These are phyloP conservation scores for Andrena dorsata DNA, from an alignment of 2,888 invertebrate genomes.

Conservation along the genomic window DNA sequence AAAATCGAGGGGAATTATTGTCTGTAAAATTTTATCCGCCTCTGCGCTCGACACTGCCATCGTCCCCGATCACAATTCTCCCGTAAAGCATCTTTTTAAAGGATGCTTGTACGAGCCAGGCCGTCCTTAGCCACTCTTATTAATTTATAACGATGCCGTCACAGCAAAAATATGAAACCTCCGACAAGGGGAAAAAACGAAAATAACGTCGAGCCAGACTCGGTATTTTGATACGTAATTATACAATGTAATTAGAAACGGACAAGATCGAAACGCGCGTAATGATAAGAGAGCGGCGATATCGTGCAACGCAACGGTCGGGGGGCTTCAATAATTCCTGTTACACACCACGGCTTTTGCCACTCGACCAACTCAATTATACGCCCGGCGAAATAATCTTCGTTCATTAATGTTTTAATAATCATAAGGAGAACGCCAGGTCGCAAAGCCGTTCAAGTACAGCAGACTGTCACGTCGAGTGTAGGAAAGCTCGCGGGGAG, in stretches of 20 bases:
- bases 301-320: slow-evolving; percentile 12
- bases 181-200: background rate
- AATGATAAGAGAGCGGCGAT: slow-evolving; percentile 9
- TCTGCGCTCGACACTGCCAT: background rate
- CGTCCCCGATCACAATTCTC: background rate
- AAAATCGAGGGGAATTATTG: background rate
- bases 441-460: slow-evolving; percentile 50
- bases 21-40: no score
- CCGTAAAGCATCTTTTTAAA: background rate
- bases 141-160: slow-evolving; percentile 11
- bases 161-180: background rate
- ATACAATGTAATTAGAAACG: slow-evolving; percentile 37
- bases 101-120: slow-evolving; percentile 11
- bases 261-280: slow-evolving; percentile 16
- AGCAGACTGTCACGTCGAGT: slow-evolving; percentile 63
- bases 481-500: slow-evolving; percentile 45
- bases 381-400: slow-evolving; percentile 56
- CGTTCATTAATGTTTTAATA: slow-evolving; percentile 73
- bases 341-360: slow-evolving; percentile 33
- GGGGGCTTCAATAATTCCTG: slow-evolving; percentile 46
- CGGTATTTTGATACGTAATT: slow-evolving; percentile 33
- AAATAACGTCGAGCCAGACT: background rate
- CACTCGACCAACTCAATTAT: slow-evolving; percentile 65
- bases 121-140: background rate
- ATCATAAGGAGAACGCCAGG: slow-evolving; percentile 60